phyloP scores from a whole-genome alignment of 2,113 vertebrate species.

The Emydocephalus ijimae region DNA sequence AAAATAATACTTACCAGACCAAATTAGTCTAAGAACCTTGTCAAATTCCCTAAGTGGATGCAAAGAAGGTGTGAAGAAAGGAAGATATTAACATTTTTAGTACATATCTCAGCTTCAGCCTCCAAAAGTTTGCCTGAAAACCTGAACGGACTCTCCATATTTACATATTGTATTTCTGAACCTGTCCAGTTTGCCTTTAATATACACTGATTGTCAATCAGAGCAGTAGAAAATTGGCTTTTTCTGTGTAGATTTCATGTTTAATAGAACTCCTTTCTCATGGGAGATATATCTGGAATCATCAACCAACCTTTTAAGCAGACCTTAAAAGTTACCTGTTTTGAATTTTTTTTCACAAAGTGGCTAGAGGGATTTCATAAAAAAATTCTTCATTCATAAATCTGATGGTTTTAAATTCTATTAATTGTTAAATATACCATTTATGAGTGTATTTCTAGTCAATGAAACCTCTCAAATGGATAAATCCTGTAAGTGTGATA shows the following conservation, averaged over 20 bases:
- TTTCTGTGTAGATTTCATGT: not conserved
- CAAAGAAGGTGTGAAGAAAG: not conserved
- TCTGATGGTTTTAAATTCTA: not conserved
- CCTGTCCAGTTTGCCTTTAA: not conserved
- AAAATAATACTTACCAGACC: accelerated
- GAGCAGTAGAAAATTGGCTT: not conserved
- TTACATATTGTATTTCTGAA: not conserved
- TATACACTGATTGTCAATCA: not conserved
- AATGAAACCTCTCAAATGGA: not conserved
- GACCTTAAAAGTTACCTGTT: not conserved
- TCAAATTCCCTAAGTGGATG: not conserved
- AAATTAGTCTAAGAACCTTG: not conserved
- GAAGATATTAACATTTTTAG: not conserved
- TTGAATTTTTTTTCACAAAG: not conserved
- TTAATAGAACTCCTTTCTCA: not conserved
- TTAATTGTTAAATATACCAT: not conserved
- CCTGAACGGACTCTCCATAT: not conserved
- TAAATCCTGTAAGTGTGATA: not conserved
- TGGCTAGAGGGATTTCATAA: not conserved
- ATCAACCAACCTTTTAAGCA: not conserved
- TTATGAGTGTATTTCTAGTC: not conserved
- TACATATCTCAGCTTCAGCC: not conserved
- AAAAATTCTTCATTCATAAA: not conserved
- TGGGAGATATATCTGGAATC: no score
- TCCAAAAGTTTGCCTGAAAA: not conserved